These are phyloP conservation scores for Gymnobelideus leadbeateri DNA, from an alignment of 2,113 vertebrate species.

Conservation along the genomic window DNA sequence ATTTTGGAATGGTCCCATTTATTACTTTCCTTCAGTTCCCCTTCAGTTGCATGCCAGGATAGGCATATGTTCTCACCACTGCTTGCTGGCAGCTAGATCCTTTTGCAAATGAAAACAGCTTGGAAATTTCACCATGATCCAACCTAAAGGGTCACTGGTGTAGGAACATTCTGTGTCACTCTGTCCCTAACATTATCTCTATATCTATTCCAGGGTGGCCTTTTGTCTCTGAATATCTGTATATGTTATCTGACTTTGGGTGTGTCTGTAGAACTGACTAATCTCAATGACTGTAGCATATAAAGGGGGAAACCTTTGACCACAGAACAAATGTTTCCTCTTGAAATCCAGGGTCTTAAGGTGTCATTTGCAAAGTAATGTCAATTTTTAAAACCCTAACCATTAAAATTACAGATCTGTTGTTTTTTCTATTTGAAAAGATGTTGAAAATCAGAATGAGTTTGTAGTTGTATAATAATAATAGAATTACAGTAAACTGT, in stretches of 20 bases:
- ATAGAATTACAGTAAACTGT: constrained; percentile 19
- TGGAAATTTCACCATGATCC: neutral
- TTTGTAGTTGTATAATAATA: constrained; percentile 8
- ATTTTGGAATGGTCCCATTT: neutral
- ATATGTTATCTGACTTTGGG: neutral
- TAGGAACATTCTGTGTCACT: neutral
- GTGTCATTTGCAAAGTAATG: constrained; percentile 16
- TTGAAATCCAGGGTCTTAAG: constrained; percentile 8
- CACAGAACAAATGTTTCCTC: neutral
- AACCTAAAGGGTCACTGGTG: neutral
- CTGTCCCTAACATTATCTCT: neutral
- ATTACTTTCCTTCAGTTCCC: neutral
- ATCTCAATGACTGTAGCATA: neutral
- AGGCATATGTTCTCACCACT: neutral
- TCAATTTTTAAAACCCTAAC: neutral
- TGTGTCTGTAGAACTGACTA: neutral
- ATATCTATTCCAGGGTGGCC: neutral
- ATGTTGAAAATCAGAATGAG: constrained; percentile 1
- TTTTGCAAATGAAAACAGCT: neutral
- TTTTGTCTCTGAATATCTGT: neutral
- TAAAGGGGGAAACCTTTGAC: neutral
- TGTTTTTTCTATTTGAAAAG: neutral
- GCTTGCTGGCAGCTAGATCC: neutral
- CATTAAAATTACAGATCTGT: neutral
- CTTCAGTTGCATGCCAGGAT: neutral